Conservation (phyloP, 2,888 invertebrate genomes). For the Hydrotaea diabolus region DNA sequence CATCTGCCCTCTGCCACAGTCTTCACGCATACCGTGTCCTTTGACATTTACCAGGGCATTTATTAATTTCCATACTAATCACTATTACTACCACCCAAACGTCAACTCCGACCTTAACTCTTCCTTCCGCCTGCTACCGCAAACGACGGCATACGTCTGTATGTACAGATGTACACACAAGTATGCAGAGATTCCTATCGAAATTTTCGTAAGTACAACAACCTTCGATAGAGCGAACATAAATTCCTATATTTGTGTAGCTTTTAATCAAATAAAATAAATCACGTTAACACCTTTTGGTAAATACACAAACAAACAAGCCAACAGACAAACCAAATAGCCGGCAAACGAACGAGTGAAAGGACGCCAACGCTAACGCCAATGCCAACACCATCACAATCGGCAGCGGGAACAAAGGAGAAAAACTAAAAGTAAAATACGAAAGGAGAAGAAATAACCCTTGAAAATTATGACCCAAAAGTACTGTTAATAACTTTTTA, state of each 20-base stretch:
- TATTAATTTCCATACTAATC: slow-evolving; percentile 59
- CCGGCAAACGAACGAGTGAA: neutral
- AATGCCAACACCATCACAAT: neutral
- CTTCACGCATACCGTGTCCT: neutral
- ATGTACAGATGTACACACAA: too few relatives aligned
- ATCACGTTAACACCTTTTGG: slow-evolving; percentile 68
- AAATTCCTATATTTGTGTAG: slow-evolving; percentile 61
- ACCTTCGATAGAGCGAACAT: slow-evolving; percentile 40
- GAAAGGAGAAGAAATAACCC: slow-evolving; percentile 46
- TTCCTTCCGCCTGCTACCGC: neutral
- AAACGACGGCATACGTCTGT: neutral
- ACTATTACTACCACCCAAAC: slow-evolving; percentile 16
- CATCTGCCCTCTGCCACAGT: neutral
- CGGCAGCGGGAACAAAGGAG: neutral
- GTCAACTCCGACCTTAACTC: neutral
- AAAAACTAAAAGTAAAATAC: slow-evolving; percentile 34
- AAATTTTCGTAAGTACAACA: neutral
- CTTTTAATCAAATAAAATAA: slow-evolving; percentile 66
- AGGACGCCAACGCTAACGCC: neutral
- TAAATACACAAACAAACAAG: slow-evolving; percentile 33
- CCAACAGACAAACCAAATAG: neutral
- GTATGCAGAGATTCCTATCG: neutral
- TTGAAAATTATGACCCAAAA: slow-evolving; percentile 62
- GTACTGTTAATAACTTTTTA: slow-evolving; percentile 64
- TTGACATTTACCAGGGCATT: neutral